Base-by-base conservation (phyloP, 2,888 invertebrate species). In the Automeris io region DNA sequence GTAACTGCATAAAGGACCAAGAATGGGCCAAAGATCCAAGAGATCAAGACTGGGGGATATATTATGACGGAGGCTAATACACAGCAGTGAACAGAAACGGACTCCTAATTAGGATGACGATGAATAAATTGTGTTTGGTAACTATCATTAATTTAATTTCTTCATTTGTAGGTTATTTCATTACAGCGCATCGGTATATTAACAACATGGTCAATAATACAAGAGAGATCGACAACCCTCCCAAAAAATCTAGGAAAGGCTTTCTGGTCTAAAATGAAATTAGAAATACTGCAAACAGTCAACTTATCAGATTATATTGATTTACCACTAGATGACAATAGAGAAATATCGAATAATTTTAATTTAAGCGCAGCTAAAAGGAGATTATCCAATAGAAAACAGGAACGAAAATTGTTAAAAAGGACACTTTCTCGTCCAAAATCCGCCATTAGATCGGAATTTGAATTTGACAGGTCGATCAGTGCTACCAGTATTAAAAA, bases 281-380 rank as follows among this genome's bases (percentile, higher is more conserved):
- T 83, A 4, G 76, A 81, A 44, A 74, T 61, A 43, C 54, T 46
- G 1, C 77, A 81, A 57, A 69, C 58, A 0, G 68, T 85, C 19
- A 43, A 60, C 21, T 41, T 87, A 23, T 35, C 53, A 6, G 64
- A 81, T 2, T 51, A 75, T 35, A 52, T 78, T 13, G 67, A 70
- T 25, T 23, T 49, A 1, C 45, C 64, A 1, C 25, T 47, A 23
- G 51, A 51, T 13, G 40, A 57, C 18, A 48, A 37, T 3, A 33
- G 36, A 4, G 40, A 49, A 11, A 41, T 33, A 12, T 46, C 32
- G 24, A 18, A 21, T 41, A 13, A 49, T 35, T 83, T 86, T 16
- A 80, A 75, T 51, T 45, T 86, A n/a, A 75, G 63, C 33, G 58
- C 73, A 1, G 82, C 79, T 1, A 86, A 83, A 60, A 62, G 61